Base-by-base conservation (phyloP, 2,797 vertebrate genomes). In the Ispidina picta region DNA sequence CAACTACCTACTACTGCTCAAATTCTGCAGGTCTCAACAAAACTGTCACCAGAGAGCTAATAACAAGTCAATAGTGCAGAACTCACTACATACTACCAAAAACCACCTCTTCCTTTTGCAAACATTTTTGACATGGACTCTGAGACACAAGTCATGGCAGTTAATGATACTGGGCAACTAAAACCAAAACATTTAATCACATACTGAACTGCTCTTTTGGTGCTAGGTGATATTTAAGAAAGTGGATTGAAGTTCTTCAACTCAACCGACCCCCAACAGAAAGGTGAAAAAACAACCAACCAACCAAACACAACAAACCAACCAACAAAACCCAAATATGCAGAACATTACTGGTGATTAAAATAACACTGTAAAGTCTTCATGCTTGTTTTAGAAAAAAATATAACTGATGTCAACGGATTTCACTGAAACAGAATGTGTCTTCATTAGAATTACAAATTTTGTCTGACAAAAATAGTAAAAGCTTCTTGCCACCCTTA, bases 401-500 rank as follows among this genome's bases (percentile, higher is more conserved):
- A 93, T 33, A 62, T 63, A 97, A 93, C 58, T 58, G 62, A 88
- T 86, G 28, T 92, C 59, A 96, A 94, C 28, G 59, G 44, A 85
- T 95, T 95, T 91, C 93, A 91, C 66, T 85, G 95, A 98, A 97
- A 98, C 83, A 95, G 98, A 98, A 98, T 13, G 22, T 48, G 97
- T 98, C 98, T 98, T 98, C 94, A 73, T 98, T 97, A 94, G 90
- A 95, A 94, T 97, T 96, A 94, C 77, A 96, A 95, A 95, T 92
- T 94, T 75, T 87, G 65, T 89, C 96, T 96, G 98, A 98, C 97
- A 98, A 98, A 73, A 98, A 97, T 97, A 97, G 97, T 97, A 97
- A 96, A 97, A 97, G 93, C 96, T 95, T 96, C 92, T 96, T 91
- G 91, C 94, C 95, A 87, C 82, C 44, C 81, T 66, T 95, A 72